Conservation (phyloP, 1,140 invertebrate genomes). For the Orussus abietinus region DNA sequence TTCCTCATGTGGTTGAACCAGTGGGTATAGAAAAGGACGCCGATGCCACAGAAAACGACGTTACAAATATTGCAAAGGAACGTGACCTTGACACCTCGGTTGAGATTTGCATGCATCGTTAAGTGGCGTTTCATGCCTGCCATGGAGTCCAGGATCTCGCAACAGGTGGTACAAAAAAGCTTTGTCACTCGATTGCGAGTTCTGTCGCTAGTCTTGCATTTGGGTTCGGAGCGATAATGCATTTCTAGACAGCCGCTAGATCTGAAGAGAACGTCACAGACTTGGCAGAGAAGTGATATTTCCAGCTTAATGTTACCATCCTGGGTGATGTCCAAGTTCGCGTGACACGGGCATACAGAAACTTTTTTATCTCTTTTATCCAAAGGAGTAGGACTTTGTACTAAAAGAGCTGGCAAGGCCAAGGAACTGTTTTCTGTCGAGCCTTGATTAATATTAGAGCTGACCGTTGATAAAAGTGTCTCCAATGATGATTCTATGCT, state of each 20-base stretch:
- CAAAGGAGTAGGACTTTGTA: too few relatives aligned
- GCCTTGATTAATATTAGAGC: neutral
- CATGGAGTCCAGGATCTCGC: constrained; percentile 21
- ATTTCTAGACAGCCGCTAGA: constrained; percentile 37
- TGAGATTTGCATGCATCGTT: constrained; percentile 23
- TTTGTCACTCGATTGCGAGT: constrained; percentile 20
- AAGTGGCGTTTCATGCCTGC: constrained; percentile 35
- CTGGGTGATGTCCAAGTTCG: constrained; percentile 4
- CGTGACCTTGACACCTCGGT: constrained; percentile 17
- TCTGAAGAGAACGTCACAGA: constrained; percentile 37
- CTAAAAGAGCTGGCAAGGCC: too few relatives aligned
- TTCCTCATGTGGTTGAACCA: constrained; percentile 40
- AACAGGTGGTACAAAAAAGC: constrained; percentile 38
- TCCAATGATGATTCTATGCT: too few relatives aligned
- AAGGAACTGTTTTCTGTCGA: neutral
- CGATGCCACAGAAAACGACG: constrained; percentile 39
- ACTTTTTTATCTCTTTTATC: constrained; percentile 6
- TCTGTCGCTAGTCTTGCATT: constrained; percentile 26
- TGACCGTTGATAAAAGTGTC: neutral
- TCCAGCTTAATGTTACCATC: constrained; percentile 34
- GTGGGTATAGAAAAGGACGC: constrained; percentile 37
- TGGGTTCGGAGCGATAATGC: constrained; percentile 27
- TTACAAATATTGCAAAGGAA: constrained; percentile 45
- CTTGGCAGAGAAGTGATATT: constrained; percentile 36
- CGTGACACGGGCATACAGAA: constrained; percentile 40